Conservation (phyloP, 2,113 vertebrate genomes). For the Burhinus bistriatus region DNA sequence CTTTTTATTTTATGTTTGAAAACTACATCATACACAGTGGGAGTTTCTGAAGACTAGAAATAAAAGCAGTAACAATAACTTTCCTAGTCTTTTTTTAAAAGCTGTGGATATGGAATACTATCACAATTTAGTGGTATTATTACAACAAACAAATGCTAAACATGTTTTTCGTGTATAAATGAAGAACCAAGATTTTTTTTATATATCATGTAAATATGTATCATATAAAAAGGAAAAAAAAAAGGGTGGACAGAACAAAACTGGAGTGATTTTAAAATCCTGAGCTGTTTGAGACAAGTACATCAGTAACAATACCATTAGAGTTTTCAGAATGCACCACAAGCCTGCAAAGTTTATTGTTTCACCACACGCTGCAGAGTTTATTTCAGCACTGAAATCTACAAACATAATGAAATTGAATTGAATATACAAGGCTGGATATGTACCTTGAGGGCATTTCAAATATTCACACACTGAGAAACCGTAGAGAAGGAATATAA, state of each 20-base stretch:
- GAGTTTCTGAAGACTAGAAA: neutral
- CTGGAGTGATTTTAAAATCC: conserved; percentile 8
- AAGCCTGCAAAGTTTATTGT: conserved; percentile 42
- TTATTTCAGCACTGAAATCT: conserved; percentile 66
- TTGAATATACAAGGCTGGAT: conserved; percentile 46
- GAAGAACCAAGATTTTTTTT: neutral
- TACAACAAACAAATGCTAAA: neutral
- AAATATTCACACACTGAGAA: conserved; percentile 48
- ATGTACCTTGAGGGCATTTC: conserved; percentile 55
- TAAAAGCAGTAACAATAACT: neutral
- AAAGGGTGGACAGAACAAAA: neutral
- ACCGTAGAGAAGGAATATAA: conserved; percentile 31
- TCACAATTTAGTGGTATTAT: neutral
- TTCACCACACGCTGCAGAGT: conserved; percentile 32
- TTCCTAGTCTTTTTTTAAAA: neutral
- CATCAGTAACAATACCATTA: neutral
- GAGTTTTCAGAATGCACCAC: neutral
- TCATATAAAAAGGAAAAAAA: neutral
- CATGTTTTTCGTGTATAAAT: neutral
- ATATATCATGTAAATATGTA: neutral
- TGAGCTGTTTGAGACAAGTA: neutral
- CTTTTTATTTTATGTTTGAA: neutral
- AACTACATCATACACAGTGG: neutral
- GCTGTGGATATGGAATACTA: neutral
- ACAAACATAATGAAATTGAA: conserved; percentile 67